Percentiles rank a stretch among this genome's conserved stretches.
Evolutionary conservation across 2,113 vertebrate genomes (phyloP).

Genomic region (Calidris pygmaea): DNA sequence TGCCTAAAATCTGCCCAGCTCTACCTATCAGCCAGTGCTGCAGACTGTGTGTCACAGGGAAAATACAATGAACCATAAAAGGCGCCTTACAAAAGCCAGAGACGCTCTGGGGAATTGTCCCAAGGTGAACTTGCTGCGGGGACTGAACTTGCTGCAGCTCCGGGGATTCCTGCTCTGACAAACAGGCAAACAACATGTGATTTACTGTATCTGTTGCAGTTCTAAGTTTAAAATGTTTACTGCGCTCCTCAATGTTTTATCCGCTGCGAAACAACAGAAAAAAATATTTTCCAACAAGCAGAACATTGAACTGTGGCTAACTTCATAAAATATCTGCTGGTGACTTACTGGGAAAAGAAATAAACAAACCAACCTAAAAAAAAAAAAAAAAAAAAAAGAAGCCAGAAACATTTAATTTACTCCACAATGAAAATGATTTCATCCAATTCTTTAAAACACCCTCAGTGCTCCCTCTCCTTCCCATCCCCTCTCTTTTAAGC

Average conservation of each 20-base stretch:
- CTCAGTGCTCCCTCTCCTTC: neutral
- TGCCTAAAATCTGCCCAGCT: neutral
- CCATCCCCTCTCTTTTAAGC: neutral
- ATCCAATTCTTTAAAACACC: neutral
- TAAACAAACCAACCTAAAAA: neutral
- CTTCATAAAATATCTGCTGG: neutral
- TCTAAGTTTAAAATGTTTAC: conserved; percentile 39
- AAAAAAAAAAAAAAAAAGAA: too few species aligned
- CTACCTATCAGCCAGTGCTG: neutral
- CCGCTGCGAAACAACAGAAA: neutral
- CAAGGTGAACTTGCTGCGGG: neutral
- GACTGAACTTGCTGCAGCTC: neutral
- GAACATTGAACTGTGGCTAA: conserved; percentile 12
- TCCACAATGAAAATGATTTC: conserved; percentile 4
- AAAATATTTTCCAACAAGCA: conserved; percentile 10
- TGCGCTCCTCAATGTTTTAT: neutral
- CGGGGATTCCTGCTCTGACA: neutral
- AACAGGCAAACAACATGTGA: neutral
- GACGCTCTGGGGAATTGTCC: neutral
- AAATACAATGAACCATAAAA: neutral
- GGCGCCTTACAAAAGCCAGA: neutral
- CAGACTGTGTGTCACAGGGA: neutral
- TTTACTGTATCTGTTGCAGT: conserved; percentile 16
- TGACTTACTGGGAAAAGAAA: conserved; percentile 43
- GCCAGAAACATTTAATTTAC: conserved; percentile 28